Base-by-base conservation (phyloP, 2,888 invertebrate species). In the Scotopteryx bipunctaria region DNA sequence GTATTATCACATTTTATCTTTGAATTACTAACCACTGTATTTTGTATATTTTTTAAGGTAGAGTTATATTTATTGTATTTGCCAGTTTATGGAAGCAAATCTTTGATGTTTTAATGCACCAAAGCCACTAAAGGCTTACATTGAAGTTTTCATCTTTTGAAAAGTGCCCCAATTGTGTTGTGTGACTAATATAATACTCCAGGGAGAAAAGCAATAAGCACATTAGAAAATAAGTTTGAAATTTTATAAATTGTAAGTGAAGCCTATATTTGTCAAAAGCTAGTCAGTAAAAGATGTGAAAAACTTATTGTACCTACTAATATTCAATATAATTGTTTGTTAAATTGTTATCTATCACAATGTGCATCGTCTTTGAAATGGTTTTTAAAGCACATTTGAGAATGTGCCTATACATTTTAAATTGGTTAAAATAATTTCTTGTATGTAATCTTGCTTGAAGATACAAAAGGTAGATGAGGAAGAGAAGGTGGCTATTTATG, bases 211-310 rank as follows among this genome's bases (percentile, higher is more conserved):
- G 42, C 42, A 43, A 47, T 47, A 53, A n/a, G n/a, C 8, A 43
- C n/a, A n/a, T n/a, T 52, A 46, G 14, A 23, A 8, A 16, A 17
- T 49, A 42, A 49, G 36, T 46, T 45, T 23, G 6, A 27, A 45
- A 5, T 27, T 21, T 29, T 23, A 9, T 17, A 31, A 40, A 42
- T 37, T 46, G 16, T 42, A 47, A 13, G 11, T n/a, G 31, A 31
- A 17, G 32, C 36, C 19, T 46, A 36, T 35, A 17, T 47, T 41
- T 41, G 33, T 32, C 8, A 37, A 36, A 29, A 51, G 31, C 53
- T 53, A 53, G 53, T 53, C 53, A 33, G 14, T 46, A 16, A 31
- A 36, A 42, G n/a, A 11, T 21, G 19, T 19, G 29, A 27, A 47
- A n/a, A 4, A 13, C 17, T n/a, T 6, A 46, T 21, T 29, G 8